Base-by-base conservation (phyloP, 2,888 invertebrate genomes). In the Epirrita christyi region DNA sequence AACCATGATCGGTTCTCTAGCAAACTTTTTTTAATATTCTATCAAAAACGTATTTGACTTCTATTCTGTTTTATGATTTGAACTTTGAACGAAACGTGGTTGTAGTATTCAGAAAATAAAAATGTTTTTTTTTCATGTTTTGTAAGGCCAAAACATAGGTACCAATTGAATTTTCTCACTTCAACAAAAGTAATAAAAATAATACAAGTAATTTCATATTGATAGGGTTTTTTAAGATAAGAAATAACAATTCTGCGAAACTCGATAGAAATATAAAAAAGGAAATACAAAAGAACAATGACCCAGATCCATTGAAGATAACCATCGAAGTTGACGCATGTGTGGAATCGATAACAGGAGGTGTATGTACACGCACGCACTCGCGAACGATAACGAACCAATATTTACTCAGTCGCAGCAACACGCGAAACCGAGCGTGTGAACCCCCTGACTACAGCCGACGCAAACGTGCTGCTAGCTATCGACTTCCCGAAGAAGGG, bases 231-330 rank as follows among this genome's bases (percentile, higher is more conserved):
- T 46, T 42, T 40, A 28, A 32, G 57, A 61, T 51, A 55, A 63
- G 59, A 37, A 71, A 65, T 68, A 65, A 43, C 50, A 55, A 63
- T 71, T 71, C 55, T 64, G 66, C 69, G 67, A 71, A 76, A 71
- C 70, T 65, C 76, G 75, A 77, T 80, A 71, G 59, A 72, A 72
- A 73, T 66, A 43, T 68, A 74, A 76, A 80, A 76, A 70, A 77
- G 73, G 75, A 85, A 84, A 80, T 81, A 36, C 81, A 85, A 90
- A 88, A 86, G 87, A 92, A 89, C 89, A 90, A 89, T 90, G 92
- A 92, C 92, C 91, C 84, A 92, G 87, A 90, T 92, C 85, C 80
- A 79, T 75, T 76, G 80, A 83, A 86, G 91, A 91, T 91, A 89
- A 88, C 84, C 81, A 88, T 89, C 86, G 87, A 83, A 78, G 84